Base-by-base conservation (phyloP, 92 coral and sea anemone species). In the Desmophyllum pertusum region DNA sequence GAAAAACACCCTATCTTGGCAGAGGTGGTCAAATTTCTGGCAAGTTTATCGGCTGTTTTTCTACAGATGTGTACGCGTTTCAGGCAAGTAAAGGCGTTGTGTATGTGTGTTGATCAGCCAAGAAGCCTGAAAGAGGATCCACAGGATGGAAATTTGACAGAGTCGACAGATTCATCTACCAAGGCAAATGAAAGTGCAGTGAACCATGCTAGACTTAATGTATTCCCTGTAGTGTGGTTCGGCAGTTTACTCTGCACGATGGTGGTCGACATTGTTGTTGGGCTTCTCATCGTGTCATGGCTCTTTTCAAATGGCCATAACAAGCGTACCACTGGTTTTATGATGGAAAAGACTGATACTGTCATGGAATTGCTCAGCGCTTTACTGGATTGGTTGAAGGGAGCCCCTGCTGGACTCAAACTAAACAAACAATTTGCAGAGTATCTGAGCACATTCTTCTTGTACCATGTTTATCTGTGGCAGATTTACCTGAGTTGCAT, bases 331-430 rank as follows among this genome's bases (percentile, higher is more conserved):
- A 86, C 98, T n/a, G 83, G 74, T 39, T 78, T 88, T 46, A 67
- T 94, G 42, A 76, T 91, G 64, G 74, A 90, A 71, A 83, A 91
- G 75, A 92, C 95, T 23, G 93, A 97, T 39, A 70, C 87, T 55
- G 92, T 92, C 62, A 98, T 89, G 14, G 92, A 90, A 41, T 70
- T 89, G 45, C 77, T 97, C 2, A 80, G 86, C 51, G 79, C 86
- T 15, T 67, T 97, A 41, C 77, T 97, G 67, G 89, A 97, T 52
- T 94, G 98, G 99, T 63, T 97, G 73, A 93, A 90, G 61, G 99
- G 95, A 43, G 95, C 87, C 8, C 99, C 99, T 7, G 99, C 94
- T 45, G 99, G 99, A 4, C 88, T 97, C 23, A 97, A 97, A 83
- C 90, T 97, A 21, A 94, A 97, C 89, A 93, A 73, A 62, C 93